These are phyloP conservation scores for Conus canariensis DNA, from an alignment of 2,888 invertebrate genomes.

Conservation along the genomic window DNA sequence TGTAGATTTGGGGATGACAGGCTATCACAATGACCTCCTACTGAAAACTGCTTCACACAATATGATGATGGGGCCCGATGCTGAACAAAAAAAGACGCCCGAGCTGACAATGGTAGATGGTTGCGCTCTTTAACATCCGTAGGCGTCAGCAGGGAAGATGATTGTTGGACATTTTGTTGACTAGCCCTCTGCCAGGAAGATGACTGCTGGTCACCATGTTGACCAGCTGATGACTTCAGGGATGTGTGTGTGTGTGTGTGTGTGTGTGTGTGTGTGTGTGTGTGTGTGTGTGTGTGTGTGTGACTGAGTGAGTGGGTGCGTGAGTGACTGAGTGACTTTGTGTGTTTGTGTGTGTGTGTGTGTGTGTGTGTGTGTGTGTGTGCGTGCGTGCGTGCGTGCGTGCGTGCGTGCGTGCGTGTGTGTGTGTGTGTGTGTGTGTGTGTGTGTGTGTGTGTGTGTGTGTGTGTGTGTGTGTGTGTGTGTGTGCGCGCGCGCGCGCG, in stretches of 20 bases:
- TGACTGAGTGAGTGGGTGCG: background rate
- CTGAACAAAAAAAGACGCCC: too few relatives aligned
- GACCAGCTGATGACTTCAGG: too few relatives aligned
- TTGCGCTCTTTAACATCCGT: too few relatives aligned
- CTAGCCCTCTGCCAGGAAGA: too few relatives aligned
- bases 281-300: background rate
- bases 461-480: background rate
- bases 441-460: background rate
- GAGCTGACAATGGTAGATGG: too few relatives aligned
- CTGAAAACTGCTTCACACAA: too few relatives aligned
- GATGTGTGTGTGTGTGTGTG: conserved; percentile 25
- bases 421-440: background rate
- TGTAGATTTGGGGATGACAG: too few relatives aligned
- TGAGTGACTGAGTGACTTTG: background rate
- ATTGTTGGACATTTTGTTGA: too few relatives aligned
- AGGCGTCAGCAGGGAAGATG: too few relatives aligned
- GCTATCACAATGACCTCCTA: too few relatives aligned
- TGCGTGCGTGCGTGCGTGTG: background rate
- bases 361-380: background rate
- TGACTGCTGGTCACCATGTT: too few relatives aligned
- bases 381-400: background rate
- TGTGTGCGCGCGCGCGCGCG: background rate
- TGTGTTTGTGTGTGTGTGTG: background rate
- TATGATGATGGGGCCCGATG: too few relatives aligned
- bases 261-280: conserved; percentile 5